A percentile compares a stretch with the other conserved stretches of the same genome.
Evolutionary conservation across 2,888 invertebrate species (phyloP).

Genomic region (Caenorhabditis afra): DNA sequence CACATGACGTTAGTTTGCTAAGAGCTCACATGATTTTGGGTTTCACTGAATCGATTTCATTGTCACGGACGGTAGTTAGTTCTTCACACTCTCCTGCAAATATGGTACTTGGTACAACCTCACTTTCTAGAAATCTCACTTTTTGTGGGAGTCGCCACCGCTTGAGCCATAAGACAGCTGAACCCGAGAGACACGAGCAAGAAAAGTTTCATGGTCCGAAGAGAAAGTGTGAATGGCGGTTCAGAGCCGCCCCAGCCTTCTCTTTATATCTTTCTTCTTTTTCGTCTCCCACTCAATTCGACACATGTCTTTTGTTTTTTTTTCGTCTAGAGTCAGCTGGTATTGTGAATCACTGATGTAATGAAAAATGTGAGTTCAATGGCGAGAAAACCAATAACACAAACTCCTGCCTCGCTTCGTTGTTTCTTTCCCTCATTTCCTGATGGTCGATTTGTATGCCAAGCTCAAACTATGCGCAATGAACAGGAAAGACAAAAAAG

Average conservation of each 20-base stretch:
- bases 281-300: background rate
- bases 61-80: conserved; percentile 7
- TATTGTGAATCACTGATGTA: conserved; percentile 1
- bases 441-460: too few species aligned
- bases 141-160: too few species aligned
- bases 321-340: conserved; percentile 20
- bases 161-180: too few species aligned
- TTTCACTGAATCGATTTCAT: background rate
- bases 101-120: too few species aligned
- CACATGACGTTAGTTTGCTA: too few species aligned
- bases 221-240: background rate
- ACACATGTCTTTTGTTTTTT: conserved; percentile 26
- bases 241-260: background rate
- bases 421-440: too few species aligned
- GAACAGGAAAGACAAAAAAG: background rate
- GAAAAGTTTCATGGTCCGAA: background rate
- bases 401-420: too few species aligned
- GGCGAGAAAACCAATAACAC: background rate
- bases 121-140: too few species aligned
- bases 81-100: conserved; percentile 23
- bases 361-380: conserved; percentile 7
- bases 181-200: background rate
- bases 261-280: conserved; percentile 26
- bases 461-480: too few species aligned
- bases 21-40: conserved; percentile 20